These are phyloP conservation scores for Rhinoderma darwinii DNA, from an alignment of 2,113 vertebrate species.

Conservation along the genomic window DNA sequence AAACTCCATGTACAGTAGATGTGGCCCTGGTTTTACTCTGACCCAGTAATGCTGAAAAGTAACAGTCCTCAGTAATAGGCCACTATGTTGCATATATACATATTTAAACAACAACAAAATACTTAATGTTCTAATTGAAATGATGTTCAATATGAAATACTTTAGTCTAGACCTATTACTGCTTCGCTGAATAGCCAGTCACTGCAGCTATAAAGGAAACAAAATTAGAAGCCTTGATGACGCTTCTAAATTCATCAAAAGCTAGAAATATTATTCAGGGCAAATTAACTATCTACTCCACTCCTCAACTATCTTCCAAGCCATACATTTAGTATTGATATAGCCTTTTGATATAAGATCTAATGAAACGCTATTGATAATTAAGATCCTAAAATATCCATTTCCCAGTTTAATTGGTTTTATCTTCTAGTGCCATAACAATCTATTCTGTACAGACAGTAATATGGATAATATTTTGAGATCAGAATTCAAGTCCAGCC, in stretches of 20 bases:
- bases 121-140: background rate
- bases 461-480: slow-evolving; percentile 74
- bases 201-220: background rate
- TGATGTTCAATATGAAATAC: background rate
- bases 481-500: slow-evolving; percentile 73
- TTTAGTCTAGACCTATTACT: background rate
- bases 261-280: background rate
- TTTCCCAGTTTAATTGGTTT: slow-evolving; percentile 70
- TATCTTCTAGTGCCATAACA: slow-evolving; percentile 71
- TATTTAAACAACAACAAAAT: too few species aligned
- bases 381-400: slow-evolving; percentile 64
- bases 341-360: slow-evolving; percentile 36
- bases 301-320: background rate
- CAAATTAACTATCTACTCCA: slow-evolving; percentile 17
- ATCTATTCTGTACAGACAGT: slow-evolving; percentile 68
- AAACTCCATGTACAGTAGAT: too few species aligned
- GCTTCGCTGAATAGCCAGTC: background rate
- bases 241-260: background rate
- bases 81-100: too few species aligned
- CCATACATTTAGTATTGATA: slow-evolving; percentile 28
- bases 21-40: too few species aligned
- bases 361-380: slow-evolving; percentile 56
- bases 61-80: too few species aligned
- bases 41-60: too few species aligned
- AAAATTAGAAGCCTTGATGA: background rate